Conservation (phyloP, 2,113 vertebrate genomes). For the Pagrus major region DNA sequence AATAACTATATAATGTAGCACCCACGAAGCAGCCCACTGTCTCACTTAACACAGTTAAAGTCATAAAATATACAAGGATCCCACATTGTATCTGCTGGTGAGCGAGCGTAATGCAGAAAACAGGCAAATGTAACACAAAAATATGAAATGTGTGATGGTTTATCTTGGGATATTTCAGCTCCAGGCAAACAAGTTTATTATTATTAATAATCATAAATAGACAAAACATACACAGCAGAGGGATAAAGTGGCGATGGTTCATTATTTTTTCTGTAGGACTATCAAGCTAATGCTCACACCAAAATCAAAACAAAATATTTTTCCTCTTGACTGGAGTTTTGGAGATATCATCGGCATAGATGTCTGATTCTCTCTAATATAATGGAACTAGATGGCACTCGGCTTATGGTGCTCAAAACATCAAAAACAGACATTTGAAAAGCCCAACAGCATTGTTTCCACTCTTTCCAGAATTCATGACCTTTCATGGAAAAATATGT, state of each 20-base stretch:
- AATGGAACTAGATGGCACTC: no score
- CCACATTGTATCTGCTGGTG: constrained; percentile 51
- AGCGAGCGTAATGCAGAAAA: constrained; percentile 57
- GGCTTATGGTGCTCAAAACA: no score
- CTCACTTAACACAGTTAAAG: constrained; percentile 20
- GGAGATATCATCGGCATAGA: no score
- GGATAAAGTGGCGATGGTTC: constrained; percentile 8
- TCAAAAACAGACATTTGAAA: no score
- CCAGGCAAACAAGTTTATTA: background rate
- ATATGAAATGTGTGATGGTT: constrained; percentile 23
- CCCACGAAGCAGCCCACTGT: constrained; percentile 53
- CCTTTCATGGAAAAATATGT: no score
- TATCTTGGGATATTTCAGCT: constrained; percentile 70
- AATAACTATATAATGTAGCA: constrained; percentile 44
- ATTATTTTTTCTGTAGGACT: constrained; percentile 5
- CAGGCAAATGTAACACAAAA: constrained; percentile 29
- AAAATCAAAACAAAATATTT: no score
- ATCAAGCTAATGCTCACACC: background rate
- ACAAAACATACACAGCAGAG: constrained; percentile 14
- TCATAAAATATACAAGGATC: constrained; percentile 50
- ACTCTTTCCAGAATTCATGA: no score
- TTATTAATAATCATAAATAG: constrained; percentile 1
- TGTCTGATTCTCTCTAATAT: no score
- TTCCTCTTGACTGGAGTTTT: no score
- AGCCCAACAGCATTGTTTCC: no score